Conservation (phyloP, 2,888 invertebrate species). For the Chymomyza fuscimana region DNA sequence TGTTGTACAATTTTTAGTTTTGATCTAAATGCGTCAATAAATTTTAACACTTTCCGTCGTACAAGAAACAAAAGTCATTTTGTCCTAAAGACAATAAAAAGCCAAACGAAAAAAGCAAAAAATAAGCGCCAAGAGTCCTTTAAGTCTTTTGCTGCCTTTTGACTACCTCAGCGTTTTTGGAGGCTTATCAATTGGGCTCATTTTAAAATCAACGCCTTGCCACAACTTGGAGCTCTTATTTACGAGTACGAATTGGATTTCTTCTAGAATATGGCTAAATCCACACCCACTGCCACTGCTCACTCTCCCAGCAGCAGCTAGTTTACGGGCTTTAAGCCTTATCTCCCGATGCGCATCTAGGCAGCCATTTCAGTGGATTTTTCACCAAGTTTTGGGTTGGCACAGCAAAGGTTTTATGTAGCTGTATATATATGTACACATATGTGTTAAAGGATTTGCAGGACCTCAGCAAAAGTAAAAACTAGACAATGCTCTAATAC, state of each 20-base stretch:
- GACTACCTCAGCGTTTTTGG: constrained; percentile 62
- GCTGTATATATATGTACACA: neutral
- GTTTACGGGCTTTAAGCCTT: constrained; percentile 32
- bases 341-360: constrained; percentile 55
- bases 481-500: neutral
- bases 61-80: constrained; percentile 64
- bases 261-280: neutral
- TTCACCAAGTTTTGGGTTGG: constrained; percentile 11
- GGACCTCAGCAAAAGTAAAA: constrained; percentile 36
- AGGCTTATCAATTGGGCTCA: constrained; percentile 61
- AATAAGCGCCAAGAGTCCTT: constrained; percentile 34
- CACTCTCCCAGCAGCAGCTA: neutral
- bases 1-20: constrained; percentile 64
- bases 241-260: constrained; percentile 40
- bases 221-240: constrained; percentile 44
- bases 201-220: constrained; percentile 67
- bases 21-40: constrained; percentile 73
- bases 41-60: constrained; percentile 68
- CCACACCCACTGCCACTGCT: neutral
- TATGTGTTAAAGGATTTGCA: neutral
- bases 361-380: constrained; percentile 32
- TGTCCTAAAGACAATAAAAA: constrained; percentile 41
- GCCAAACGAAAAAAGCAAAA: constrained; percentile 24
- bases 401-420: constrained; percentile 10
- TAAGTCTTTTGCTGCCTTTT: neutral